Evolutionary conservation across 2,888 invertebrate genomes (phyloP).

Genomic region (Candidula unifasciata): DNA sequence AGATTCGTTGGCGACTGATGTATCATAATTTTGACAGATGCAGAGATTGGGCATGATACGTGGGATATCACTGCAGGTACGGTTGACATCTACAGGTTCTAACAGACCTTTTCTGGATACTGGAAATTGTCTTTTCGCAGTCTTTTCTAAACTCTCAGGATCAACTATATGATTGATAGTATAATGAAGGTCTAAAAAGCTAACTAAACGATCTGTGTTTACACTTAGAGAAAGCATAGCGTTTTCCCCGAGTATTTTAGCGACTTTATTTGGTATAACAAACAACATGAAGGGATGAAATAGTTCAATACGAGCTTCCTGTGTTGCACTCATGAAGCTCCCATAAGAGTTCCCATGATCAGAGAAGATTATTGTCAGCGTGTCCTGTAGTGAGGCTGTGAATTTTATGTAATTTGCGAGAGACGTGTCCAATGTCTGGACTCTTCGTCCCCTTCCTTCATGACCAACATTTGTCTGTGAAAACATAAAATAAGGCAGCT

Average conservation of each 20-base stretch:
- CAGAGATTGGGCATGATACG: conserved; percentile 66
- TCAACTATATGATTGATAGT: conserved; percentile 56
- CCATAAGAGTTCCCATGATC: conserved; percentile 73
- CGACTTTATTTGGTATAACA: conserved; percentile 61
- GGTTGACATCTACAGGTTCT: conserved; percentile 53
- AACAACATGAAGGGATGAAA: conserved; percentile 68
- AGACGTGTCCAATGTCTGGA: conserved; percentile 63
- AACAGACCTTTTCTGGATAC: conserved; percentile 60
- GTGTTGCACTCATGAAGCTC: conserved; percentile 57
- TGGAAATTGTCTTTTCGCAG: conserved; percentile 53
- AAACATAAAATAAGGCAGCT: conserved; percentile 61
- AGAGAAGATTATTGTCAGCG: conserved; percentile 66
- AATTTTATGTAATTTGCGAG: conserved; percentile 60
- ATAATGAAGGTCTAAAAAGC: conserved; percentile 66
- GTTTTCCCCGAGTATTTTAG: conserved; percentile 55
- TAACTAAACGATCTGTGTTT: conserved; percentile 64
- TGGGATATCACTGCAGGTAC: conserved; percentile 65
- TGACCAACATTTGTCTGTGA: conserved; percentile 65
- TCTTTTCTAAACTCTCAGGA: neutral
- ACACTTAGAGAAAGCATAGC: conserved; percentile 55
- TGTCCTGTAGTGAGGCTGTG: conserved; percentile 55
- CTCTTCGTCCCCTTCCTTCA: conserved; percentile 64
- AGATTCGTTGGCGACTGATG: conserved; percentile 50
- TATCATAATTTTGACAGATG: conserved; percentile 67
- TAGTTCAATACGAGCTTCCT: conserved; percentile 65